Conservation (phyloP, 2,888 invertebrate species). For the Folsomia manolachei region DNA sequence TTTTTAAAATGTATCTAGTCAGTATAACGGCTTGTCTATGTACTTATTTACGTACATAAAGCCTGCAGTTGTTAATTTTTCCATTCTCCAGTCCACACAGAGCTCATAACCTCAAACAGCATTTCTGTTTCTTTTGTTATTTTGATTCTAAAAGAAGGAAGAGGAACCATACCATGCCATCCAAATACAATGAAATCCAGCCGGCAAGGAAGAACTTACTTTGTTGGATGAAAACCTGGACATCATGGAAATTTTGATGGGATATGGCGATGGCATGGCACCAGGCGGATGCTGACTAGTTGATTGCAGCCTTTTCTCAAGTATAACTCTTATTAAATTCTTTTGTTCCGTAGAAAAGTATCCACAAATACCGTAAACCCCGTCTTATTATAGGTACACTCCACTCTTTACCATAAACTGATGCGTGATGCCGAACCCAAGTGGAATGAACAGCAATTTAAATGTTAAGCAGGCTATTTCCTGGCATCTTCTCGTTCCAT, state of each 20-base stretch:
- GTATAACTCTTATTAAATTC: neutral
- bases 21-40: too few relatives aligned
- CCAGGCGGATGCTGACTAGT: slow-evolving; percentile 1
- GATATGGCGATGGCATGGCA: neutral
- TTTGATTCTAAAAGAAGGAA: neutral
- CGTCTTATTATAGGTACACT: too few relatives aligned
- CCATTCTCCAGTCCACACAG: too few relatives aligned
- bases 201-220: neutral
- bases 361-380: neutral
- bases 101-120: too few relatives aligned
- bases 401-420: neutral
- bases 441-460: slow-evolving; percentile 17
- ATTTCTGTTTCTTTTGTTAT: neutral
- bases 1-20: too few relatives aligned
- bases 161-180: neutral
- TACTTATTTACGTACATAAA: too few relatives aligned
- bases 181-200: neutral
- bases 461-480: slow-evolving; percentile 23
- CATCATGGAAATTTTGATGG: neutral
- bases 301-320: neutral
- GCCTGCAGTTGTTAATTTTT: too few relatives aligned
- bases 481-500: neutral
- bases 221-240: neutral
- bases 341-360: neutral
- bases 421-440: neutral